phyloP scores from a whole-genome alignment of 2,888 invertebrate species.

The Myathropa florea region DNA sequence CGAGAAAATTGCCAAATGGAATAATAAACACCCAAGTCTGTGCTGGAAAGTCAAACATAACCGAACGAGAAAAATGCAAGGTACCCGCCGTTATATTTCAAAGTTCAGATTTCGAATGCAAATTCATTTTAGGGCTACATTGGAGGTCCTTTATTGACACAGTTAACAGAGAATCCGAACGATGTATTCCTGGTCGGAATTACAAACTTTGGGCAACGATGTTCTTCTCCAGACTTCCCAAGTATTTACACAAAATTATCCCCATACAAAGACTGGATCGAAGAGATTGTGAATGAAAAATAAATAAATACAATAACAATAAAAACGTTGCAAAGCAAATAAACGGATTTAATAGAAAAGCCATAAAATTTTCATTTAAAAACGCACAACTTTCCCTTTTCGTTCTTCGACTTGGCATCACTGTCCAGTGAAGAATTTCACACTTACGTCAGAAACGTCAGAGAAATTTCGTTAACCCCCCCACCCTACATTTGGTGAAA shows the following conservation, averaged over 20 bases:
- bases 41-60: slow-evolving; percentile 51
- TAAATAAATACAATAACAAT: neutral
- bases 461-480: slow-evolving; percentile 33
- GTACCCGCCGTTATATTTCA: neutral
- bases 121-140: slow-evolving; percentile 30
- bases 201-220: slow-evolving; percentile 46
- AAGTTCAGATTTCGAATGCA: neutral
- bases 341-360: too few relatives aligned
- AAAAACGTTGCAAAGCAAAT: too few relatives aligned
- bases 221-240: slow-evolving; percentile 40
- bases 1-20: slow-evolving; percentile 47
- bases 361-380: too few relatives aligned
- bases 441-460: slow-evolving; percentile 41
- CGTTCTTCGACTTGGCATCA: slow-evolving; percentile 27
- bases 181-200: slow-evolving; percentile 35
- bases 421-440: neutral
- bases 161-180: neutral
- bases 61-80: slow-evolving; percentile 52
- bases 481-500: slow-evolving; percentile 46
- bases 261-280: slow-evolving; percentile 43
- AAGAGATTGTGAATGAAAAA: neutral
- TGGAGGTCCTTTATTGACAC: slow-evolving; percentile 47
- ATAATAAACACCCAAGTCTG: slow-evolving; percentile 48
- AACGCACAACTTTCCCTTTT: neutral
- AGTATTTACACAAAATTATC: slow-evolving; percentile 54